phyloP scores from a whole-genome alignment of 2,888 invertebrate species.

The Liopterus haemorrhoidalis region DNA sequence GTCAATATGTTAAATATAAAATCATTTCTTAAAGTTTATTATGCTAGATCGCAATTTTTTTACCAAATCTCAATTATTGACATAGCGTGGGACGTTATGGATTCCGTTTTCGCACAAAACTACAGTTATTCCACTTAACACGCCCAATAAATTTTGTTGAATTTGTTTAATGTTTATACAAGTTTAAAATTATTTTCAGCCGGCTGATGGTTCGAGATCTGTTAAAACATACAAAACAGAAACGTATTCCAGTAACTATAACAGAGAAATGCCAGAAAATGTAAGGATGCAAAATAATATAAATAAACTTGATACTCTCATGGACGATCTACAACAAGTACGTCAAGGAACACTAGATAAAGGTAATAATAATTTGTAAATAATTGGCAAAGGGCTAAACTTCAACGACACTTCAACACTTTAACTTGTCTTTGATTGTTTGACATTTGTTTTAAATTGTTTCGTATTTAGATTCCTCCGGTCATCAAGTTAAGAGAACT shows the following conservation, averaged over 20 bases:
- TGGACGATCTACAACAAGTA: conserved; percentile 63
- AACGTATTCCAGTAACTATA: conserved; percentile 41
- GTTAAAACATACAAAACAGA: conserved; percentile 44
- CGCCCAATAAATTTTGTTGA: too few relatives aligned
- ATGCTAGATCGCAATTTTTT: too few relatives aligned
- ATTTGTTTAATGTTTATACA: too few relatives aligned
- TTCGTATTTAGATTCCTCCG: not conserved
- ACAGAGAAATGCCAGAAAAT: conserved; percentile 38
- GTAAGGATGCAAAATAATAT: conserved; percentile 54
- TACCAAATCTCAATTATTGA: too few relatives aligned
- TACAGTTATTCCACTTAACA: too few relatives aligned
- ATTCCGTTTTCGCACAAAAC: too few relatives aligned
- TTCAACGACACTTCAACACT: too few relatives aligned
- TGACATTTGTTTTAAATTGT: not conserved
- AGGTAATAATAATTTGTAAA: conserved; percentile 28
- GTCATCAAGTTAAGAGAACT: conserved; percentile 32
- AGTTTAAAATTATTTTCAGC: too few relatives aligned
- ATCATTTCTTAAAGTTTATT: too few relatives aligned
- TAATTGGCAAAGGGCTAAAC: too few relatives aligned
- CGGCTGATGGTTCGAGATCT: conserved; percentile 43
- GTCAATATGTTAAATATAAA: too few relatives aligned
- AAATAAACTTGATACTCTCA: conserved; percentile 66
- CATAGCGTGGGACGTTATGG: too few relatives aligned
- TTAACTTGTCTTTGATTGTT: conserved; percentile 4
- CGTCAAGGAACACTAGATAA: conserved; percentile 39